Percentiles rank a stretch among this genome's conserved stretches.
Conservation (phyloP, 2,888 invertebrate species). For the Argynnis bischoffii region DNA sequence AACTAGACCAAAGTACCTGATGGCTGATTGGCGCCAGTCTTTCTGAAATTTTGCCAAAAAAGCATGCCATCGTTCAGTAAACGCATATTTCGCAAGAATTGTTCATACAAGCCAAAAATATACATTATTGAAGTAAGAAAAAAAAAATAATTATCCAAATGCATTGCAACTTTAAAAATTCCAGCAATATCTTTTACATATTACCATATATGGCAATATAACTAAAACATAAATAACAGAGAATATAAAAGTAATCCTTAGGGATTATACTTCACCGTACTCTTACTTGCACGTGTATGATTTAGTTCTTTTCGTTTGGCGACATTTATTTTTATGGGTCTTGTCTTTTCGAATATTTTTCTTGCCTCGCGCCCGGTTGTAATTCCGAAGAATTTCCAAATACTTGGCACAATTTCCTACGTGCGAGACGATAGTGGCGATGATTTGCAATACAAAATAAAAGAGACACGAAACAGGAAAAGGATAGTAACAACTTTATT, state of each 20-base stretch:
- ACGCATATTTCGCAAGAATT: constrained; percentile 38
- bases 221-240: constrained; percentile 4
- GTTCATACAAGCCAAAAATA: constrained; percentile 35
- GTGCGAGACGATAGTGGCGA: constrained; percentile 43
- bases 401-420: constrained; percentile 53
- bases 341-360: constrained; percentile 63
- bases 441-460: constrained; percentile 45
- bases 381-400: constrained; percentile 59
- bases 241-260: constrained; percentile 9
- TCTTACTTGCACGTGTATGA: constrained; percentile 50
- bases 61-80: constrained; percentile 31
- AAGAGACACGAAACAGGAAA: constrained; percentile 46
- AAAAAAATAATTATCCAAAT: neutral
- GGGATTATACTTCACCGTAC: constrained; percentile 44
- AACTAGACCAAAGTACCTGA: constrained; percentile 36
- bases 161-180: neutral
- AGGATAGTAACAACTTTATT: constrained; percentile 45
- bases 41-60: constrained; percentile 52
- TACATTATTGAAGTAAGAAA: constrained; percentile 18
- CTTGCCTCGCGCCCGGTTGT: constrained; percentile 51
- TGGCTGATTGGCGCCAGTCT: constrained; percentile 35
- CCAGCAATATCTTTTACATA: neutral
- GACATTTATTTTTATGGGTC: constrained; percentile 65
- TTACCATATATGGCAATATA: neutral
- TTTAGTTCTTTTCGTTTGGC: constrained; percentile 56